Base-by-base conservation (phyloP, 2,113 vertebrate species). In the Psilopogon haemacephalus region DNA sequence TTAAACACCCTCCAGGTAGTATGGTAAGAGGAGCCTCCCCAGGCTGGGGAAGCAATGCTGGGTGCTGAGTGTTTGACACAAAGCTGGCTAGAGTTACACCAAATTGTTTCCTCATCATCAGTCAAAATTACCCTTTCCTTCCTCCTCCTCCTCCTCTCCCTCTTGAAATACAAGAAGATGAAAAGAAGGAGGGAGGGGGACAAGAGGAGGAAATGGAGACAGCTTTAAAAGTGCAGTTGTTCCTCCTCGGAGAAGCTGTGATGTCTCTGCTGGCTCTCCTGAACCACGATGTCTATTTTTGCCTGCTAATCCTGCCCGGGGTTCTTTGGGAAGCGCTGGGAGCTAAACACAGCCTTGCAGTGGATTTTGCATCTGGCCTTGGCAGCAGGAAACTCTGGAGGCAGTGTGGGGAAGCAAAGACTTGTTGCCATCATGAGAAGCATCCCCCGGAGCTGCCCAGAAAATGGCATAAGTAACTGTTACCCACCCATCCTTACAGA, bases 61-160 rank as follows among this genome's bases (percentile, higher is more conserved):
- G 86, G 85, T 88, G 79, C 83, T 94, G 90, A 92, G 89, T 89
- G 78, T 54, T 90, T 91, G 93, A 93, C 93, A 95, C 84, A 77
- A 89, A 83, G 12, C 55, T 70, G 88, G 75, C 82, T 90, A 50
- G 8, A 37, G 71, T 88, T 96, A 42, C 85, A 52, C 44, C 77
- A 54, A 78, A 84, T 71, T 15, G 30, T 70, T 95, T 89, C 91
- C 58, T 86, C 40, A 3, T 89, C 89, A 89, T 93, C 90, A 84
- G 90, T 93, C 89, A 95, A 70, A 95, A 86, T 86, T 62, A 71
- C 52, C 62, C 62, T 70, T 86, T 88, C 87, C 70, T 83, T 90
- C 85, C 82, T 87, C 71, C 65, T 67, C 70, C 64, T 67, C 38
- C 64, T 67, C 40, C 83, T 85, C n/a, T 90, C 32, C 62, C 89